These are phyloP conservation scores for Peromyscus maniculatus DNA, from an alignment of 2,113 vertebrate species.

Conservation along the genomic window DNA sequence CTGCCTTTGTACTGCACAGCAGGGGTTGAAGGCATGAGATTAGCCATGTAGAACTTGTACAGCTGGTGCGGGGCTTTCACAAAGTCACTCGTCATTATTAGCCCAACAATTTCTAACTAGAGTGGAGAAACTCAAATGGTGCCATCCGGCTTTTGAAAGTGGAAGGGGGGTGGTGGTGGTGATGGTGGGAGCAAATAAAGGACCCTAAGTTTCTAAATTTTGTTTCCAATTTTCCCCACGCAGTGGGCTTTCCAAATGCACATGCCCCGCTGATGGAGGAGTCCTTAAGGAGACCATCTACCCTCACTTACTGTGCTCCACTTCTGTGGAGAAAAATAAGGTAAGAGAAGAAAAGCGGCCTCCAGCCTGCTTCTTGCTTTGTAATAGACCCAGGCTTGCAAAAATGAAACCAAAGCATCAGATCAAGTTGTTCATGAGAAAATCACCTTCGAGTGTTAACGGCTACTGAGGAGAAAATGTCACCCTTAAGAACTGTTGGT, in stretches of 20 bases:
- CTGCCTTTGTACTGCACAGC: slow-evolving; percentile 89
- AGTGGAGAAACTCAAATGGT: slow-evolving; percentile 79
- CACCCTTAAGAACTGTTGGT: not conserved
- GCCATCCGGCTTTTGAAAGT: slow-evolving; percentile 72
- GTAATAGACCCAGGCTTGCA: not conserved
- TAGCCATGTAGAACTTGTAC: slow-evolving; percentile 90
- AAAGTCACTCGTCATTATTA: slow-evolving; percentile 88
- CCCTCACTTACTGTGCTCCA: slow-evolving; percentile 88
- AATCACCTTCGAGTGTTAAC: slow-evolving; percentile 53
- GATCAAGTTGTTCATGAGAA: slow-evolving; percentile 17
- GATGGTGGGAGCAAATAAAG: slow-evolving; percentile 27
- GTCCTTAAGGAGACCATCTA: slow-evolving; percentile 87
- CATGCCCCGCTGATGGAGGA: slow-evolving; percentile 84
- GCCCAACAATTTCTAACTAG: slow-evolving; percentile 84
- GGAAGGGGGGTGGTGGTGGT: not conserved
- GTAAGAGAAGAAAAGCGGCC: slow-evolving; percentile 80
- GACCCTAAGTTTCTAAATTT: slow-evolving; percentile 69
- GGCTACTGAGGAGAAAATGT: not conserved
- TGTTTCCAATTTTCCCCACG: slow-evolving; percentile 51
- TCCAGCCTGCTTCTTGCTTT: slow-evolving; percentile 51
- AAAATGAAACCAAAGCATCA: slow-evolving; percentile 32
- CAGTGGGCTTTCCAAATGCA: slow-evolving; percentile 88
- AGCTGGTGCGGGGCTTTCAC: slow-evolving; percentile 89
- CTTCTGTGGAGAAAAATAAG: slow-evolving; percentile 84
- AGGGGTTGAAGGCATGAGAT: slow-evolving; percentile 88